Base-by-base conservation (phyloP, 2,113 vertebrate genomes). In the Chascanopsetta lugubris region DNA sequence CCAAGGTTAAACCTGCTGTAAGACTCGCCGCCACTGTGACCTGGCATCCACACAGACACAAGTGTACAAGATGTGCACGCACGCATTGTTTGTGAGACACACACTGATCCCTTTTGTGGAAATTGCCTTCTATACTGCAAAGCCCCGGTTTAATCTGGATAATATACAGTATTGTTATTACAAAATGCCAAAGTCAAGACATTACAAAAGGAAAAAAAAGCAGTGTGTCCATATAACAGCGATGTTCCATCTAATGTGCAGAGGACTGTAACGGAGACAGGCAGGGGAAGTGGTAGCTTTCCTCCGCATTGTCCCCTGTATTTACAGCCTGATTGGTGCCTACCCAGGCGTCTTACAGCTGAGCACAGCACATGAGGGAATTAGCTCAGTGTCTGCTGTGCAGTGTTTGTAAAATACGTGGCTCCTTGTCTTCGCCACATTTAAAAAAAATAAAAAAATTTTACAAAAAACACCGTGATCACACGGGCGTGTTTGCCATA, bases 1-100 rank as follows among this genome's bases (percentile, higher is more conserved):
- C 85, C 80, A 84, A 88, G 88, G 91, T 90, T 85, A 90, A 89
- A 89, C 78, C 88, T 72, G 78, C 83, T 48, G 74, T 55, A 77
- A 87, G 88, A 88, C 85, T 88, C n/a, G 80, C 77, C 82, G 75
- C 81, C 82, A 80, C 70, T 62, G 63, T 85, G 84, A 88, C 85
- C 83, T 60, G 79, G 69, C 77, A 78, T 83, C 74, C 60, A 20
- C 47, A 65, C 34, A 42, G 49, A 40, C 64, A 54, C 38, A 67
- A 73, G 22, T 42, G 62, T 34, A 26, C 12, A 47, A 61, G 45
- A 22, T 55, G 27, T 6, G 11, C 36, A 54, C n/a, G n/a, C n/a
- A 25, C 20, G 22, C 27, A 24, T 2, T 5, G 22, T 45, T 32
- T 29, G 50, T 22, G 3, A 58, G 20, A 47, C 38, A 20, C 50